Evolutionary conservation across 2,113 vertebrate genomes (phyloP), one percentile per base, ranked within the genome.

Genomic region (Apistogramma diplotaenia): DNA sequence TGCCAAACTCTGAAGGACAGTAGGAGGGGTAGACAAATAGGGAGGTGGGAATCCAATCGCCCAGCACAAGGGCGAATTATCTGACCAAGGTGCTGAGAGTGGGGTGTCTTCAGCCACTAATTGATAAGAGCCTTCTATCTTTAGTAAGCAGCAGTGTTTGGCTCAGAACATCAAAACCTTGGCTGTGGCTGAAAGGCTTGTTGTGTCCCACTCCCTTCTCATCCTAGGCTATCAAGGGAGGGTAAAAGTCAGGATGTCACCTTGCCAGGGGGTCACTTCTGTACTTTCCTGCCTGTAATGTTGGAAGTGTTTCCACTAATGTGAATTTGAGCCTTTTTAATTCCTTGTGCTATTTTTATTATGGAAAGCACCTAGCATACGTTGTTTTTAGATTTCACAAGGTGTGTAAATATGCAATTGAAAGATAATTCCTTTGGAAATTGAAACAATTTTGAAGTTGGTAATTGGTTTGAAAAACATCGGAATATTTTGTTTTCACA

Each of bases 91-190:
- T 93, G 87, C 86, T 78, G 87, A 82, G 93, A 89, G 92, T 87
- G 87, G 83, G 92, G 91, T 91, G 93, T 92, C 91, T 90, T 89
- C 81, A 90, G 85, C 87, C 86, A 85, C 93, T 94, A 94, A 95
- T 95, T 95, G 94, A 95, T 95, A 94, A 94, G 91, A 94, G 91
- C 76, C 76, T 91, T 93, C 93, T 94, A 93, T 94, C 92, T 94
- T 93, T 94, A 95, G 93, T 90, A 89, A 79, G 86, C 90, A 93
- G 93, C 81, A 71, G 89, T 90, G 90, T 92, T 93, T 85, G 90
- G 90, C 91, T 93, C 87, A 79, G 90, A 92, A 92, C 87, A 94
- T 93, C 91, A 92, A 95, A 94, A 93, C 93, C 91, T 91, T 93
- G 93, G 91, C 93, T 89, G 76, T 82, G 87, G 90, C 90, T 94